Conservation (phyloP, 2,888 invertebrate species). For the Drosophila suboccidentalis region DNA sequence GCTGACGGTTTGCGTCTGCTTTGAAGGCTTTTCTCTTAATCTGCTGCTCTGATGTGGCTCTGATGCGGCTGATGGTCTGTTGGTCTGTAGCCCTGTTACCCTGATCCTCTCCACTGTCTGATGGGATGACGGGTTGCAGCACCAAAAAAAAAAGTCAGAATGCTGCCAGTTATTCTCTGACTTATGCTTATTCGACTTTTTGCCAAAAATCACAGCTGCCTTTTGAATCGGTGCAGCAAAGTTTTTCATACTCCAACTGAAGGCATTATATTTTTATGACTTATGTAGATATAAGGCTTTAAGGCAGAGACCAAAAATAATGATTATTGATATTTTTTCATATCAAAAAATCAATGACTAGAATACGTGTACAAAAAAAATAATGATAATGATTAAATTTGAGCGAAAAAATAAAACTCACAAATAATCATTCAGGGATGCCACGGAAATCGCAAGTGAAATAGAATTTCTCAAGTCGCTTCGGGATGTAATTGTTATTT, state of each 20-base stretch:
- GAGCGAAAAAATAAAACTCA: too few relatives aligned
- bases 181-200: conserved; percentile 11
- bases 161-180: conserved; percentile 18
- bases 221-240: not conserved
- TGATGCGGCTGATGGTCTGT: conserved; percentile 7
- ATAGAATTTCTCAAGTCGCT: too few relatives aligned
- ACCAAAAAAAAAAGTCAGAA: not conserved
- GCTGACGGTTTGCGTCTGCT: conserved; percentile 69
- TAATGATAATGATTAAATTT: too few relatives aligned
- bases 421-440: too few relatives aligned
- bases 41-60: conserved; percentile 25
- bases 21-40: conserved; percentile 70
- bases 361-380: too few relatives aligned
- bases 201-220: conserved; percentile 1
- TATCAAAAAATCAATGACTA: too few relatives aligned
- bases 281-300: too few relatives aligned
- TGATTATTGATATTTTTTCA: too few relatives aligned
- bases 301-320: too few relatives aligned
- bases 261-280: conserved; percentile 1
- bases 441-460: too few relatives aligned
- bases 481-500: too few relatives aligned
- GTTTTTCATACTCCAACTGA: not conserved
- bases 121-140: conserved; percentile 7
- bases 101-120: not conserved
- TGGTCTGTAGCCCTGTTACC: not conserved